These are phyloP conservation scores for Aphidius colemani DNA, from an alignment of 2,888 invertebrate genomes.

Conservation along the genomic window DNA sequence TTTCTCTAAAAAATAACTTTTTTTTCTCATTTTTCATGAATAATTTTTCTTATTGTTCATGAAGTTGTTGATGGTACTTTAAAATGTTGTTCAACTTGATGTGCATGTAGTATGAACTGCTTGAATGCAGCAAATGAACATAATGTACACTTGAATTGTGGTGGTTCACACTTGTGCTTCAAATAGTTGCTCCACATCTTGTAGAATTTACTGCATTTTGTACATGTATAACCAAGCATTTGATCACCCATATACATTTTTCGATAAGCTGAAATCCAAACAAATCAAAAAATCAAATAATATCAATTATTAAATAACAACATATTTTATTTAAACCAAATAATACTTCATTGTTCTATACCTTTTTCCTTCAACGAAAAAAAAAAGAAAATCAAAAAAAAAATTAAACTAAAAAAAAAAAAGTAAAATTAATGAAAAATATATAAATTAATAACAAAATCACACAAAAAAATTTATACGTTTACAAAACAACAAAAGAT, in stretches of 20 bases:
- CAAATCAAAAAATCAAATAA: constrained; percentile 19
- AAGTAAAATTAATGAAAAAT: neutral
- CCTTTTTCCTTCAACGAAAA: constrained; percentile 11
- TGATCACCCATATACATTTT: constrained; percentile 59
- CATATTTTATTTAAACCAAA: too few relatives aligned
- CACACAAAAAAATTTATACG: constrained; percentile 7
- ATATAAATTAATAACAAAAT: neutral
- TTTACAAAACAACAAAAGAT: too few relatives aligned
- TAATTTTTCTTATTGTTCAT: too few relatives aligned
- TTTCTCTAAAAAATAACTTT: constrained; percentile 2
- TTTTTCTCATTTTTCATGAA: constrained; percentile 8
- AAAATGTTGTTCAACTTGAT: constrained; percentile 59
- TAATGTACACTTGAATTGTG: constrained; percentile 57
- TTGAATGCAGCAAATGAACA: constrained; percentile 59
- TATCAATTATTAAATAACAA: neutral
- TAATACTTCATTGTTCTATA: neutral
- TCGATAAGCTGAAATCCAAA: constrained; percentile 58
- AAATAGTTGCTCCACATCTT: constrained; percentile 61
- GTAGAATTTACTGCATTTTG: constrained; percentile 60
- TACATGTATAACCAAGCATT: constrained; percentile 59
- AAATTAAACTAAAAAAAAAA: constrained; percentile 12
- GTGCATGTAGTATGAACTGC: constrained; percentile 59
- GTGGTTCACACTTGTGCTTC: constrained; percentile 59
- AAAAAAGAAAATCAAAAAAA: constrained; percentile 9
- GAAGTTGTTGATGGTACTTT: constrained; percentile 54